A percentile compares a stretch with the other conserved stretches of the same genome.
Conservation (phyloP, 2,797 vertebrate genomes). For the Leptatherina wallacei region DNA sequence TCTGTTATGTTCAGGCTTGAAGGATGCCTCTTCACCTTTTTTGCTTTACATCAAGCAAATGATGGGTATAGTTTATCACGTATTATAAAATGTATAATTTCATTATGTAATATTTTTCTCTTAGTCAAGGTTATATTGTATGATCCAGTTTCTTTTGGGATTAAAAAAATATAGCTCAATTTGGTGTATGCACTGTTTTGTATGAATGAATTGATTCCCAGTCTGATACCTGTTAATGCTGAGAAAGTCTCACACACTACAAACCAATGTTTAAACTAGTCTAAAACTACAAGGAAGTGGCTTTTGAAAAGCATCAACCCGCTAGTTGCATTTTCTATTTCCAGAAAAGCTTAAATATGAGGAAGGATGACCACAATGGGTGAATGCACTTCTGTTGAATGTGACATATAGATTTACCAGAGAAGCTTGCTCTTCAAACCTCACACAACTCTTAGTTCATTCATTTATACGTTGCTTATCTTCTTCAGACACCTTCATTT, state of each 20-base stretch:
- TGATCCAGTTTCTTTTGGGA: background rate
- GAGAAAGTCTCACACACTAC: background rate
- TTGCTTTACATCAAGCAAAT: background rate
- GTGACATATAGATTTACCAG: background rate
- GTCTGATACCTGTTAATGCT: background rate
- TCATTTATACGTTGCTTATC: background rate
- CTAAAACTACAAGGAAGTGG: conserved; percentile 21
- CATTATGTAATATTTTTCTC: background rate
- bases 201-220: background rate
- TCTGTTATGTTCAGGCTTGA: background rate
- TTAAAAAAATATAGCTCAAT: background rate
- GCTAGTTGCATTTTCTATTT: background rate
- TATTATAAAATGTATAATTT: background rate
- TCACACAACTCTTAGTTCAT: background rate
- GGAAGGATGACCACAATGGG: conserved; percentile 7
- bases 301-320: background rate
- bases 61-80: background rate
- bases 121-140: background rate
- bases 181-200: background rate
- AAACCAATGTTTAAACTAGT: background rate
- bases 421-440: background rate
- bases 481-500: background rate
- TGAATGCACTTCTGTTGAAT: background rate
- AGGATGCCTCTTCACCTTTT: background rate
- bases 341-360: conserved; percentile 9